Evolutionary conservation across 1,140 invertebrate species (phyloP).

Genomic region (Tachypleus tridentatus): DNA sequence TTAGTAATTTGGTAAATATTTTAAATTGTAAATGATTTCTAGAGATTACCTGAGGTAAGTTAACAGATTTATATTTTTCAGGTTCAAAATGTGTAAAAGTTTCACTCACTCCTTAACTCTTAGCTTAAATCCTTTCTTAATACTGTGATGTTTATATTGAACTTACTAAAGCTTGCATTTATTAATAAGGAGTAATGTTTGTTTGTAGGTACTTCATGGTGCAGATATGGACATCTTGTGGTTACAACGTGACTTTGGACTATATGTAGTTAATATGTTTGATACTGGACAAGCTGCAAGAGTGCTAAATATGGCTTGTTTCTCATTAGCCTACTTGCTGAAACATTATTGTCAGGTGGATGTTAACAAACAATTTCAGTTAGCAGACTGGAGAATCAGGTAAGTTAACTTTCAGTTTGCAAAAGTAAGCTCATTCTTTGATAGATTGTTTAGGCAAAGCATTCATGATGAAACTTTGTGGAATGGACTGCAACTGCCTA

Average conservation of each 20-base stretch:
- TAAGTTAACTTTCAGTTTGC: too few species aligned
- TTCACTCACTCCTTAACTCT: neutral
- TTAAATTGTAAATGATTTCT: too few species aligned
- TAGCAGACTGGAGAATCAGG: constrained; percentile 92
- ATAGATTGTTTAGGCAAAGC: too few species aligned
- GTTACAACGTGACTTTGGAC: constrained; percentile 87
- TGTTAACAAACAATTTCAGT: constrained; percentile 79
- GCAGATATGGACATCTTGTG: constrained; percentile 78
- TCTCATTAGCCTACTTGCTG: constrained; percentile 68
- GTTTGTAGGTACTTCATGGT: constrained; percentile 73
- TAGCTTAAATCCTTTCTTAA: neutral
- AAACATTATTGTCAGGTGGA: constrained; percentile 62
- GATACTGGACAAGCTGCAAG: constrained; percentile 84
- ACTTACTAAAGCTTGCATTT: too few species aligned
- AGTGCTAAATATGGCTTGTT: constrained; percentile 52
- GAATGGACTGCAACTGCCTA: too few species aligned
- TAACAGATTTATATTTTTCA: too few species aligned
- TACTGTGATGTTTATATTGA: too few species aligned
- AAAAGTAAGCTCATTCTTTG: too few species aligned
- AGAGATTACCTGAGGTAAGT: too few species aligned
- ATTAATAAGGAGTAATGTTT: neutral
- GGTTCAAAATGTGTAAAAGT: too few species aligned
- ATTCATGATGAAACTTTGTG: too few species aligned
- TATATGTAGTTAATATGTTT: constrained; percentile 96
- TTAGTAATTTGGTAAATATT: too few species aligned